Evolutionary conservation across 1,140 invertebrate species (phyloP).

Genomic region (Potamilus streckersoni): DNA sequence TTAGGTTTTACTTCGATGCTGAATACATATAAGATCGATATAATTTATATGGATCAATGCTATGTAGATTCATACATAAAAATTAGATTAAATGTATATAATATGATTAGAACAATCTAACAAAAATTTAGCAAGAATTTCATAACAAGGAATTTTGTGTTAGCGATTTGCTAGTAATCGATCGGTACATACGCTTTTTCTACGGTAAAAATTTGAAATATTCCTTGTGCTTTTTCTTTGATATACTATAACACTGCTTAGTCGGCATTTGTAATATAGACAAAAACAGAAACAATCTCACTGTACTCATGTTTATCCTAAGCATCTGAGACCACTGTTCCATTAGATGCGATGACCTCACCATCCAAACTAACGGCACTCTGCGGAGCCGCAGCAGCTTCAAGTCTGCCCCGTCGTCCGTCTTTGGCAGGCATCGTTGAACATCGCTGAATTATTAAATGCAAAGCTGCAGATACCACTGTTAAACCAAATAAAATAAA

Average conservation of each 20-base stretch:
- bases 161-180: constrained; percentile 7
- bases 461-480: constrained; percentile 98
- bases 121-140: neutral
- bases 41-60: no score
- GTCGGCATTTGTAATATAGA: constrained; percentile 75
- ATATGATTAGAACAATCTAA: no score
- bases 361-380: constrained; percentile 87
- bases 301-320: constrained; percentile 68
- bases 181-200: constrained; percentile 5
- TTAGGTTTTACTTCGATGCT: no score
- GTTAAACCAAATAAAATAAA: constrained; percentile 99
- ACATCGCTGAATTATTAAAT: constrained; percentile 96
- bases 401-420: constrained; percentile 88
- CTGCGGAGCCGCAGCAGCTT: constrained; percentile 81
- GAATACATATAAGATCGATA: no score
- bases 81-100: no score
- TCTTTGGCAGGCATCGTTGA: constrained; percentile 98
- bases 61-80: no score
- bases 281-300: constrained; percentile 82
- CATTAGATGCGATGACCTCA: constrained; percentile 85
- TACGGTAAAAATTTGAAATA: constrained; percentile 5
- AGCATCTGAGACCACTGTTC: constrained; percentile 67
- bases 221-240: neutral
- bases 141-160: constrained; percentile 12
- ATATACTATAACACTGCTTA: constrained; percentile 7